Conservation (phyloP, 2,797 vertebrate species). For the Pogoniulus pusillus region DNA sequence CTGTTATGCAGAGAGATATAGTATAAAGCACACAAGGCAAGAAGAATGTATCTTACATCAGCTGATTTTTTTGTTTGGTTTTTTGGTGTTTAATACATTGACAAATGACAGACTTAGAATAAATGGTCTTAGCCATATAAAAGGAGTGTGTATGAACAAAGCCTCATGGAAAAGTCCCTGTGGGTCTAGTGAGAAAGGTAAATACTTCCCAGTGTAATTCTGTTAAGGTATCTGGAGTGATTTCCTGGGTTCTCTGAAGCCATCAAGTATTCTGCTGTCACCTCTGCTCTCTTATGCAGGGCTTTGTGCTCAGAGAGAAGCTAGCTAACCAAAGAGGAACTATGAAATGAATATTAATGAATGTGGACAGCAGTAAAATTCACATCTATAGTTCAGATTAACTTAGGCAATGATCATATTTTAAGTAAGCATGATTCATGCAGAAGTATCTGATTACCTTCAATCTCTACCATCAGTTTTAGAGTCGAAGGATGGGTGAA, state of each 20-base stretch:
- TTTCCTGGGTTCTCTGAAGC: neutral
- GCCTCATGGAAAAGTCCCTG: neutral
- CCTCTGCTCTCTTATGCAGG: neutral
- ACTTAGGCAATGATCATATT: neutral
- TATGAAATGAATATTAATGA: neutral
- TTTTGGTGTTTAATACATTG: neutral
- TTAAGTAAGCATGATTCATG: neutral
- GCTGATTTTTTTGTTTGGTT: neutral
- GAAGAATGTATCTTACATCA: neutral
- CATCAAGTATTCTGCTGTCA: neutral
- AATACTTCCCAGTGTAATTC: neutral
- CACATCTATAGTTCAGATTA: neutral
- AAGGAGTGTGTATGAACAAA: neutral
- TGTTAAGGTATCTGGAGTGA: neutral
- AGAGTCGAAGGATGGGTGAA: neutral
- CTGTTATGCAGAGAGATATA: neutral
- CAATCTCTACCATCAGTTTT: neutral
- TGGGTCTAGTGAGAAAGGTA: neutral
- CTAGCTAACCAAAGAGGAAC: neutral
- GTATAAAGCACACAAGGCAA: neutral
- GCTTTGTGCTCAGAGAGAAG: neutral
- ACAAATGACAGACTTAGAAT: accelerated
- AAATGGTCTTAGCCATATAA: neutral
- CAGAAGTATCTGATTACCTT: neutral
- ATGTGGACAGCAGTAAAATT: neutral